Percentiles rank a stretch among this genome's conserved stretches.
These are phyloP conservation scores for Gasterosteus nipponicus DNA, from an alignment of 2,113 vertebrate species.

Conservation along the genomic window DNA sequence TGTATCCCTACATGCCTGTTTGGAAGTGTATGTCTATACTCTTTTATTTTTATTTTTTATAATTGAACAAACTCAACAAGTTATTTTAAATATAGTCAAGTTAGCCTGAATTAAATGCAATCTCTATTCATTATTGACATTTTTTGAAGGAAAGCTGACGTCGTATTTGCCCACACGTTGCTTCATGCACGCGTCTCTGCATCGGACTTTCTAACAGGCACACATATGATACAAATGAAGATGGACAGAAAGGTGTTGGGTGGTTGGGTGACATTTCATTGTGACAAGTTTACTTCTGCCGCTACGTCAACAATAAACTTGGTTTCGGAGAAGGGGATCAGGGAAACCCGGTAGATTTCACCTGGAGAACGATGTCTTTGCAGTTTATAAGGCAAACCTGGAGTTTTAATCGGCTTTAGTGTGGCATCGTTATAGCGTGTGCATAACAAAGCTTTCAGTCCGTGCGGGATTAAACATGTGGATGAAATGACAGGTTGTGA, in stretches of 20 bases:
- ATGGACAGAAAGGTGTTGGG: neutral
- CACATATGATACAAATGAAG: neutral
- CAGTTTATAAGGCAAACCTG: neutral
- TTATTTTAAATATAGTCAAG: conserved; percentile 16
- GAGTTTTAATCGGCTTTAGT: conserved; percentile 13
- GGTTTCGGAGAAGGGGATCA: conserved; percentile 9
- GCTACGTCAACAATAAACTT: neutral
- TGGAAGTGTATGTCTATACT: neutral
- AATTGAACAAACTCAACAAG: conserved; percentile 11
- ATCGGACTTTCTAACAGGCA: neutral
- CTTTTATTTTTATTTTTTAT: conserved; percentile 1
- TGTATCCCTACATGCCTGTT: neutral
- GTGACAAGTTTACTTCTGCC: neutral
- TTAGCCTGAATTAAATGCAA: conserved; percentile 17
- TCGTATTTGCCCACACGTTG: neutral
- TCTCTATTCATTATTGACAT: neutral
- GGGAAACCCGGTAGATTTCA: conserved; percentile 28
- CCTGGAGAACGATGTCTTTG: conserved; percentile 15
- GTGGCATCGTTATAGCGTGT: neutral
- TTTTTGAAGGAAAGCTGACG: neutral
- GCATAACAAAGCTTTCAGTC: conserved; percentile 14
- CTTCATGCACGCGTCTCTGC: neutral
- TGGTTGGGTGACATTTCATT: neutral
- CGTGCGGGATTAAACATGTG: neutral
- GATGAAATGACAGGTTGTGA: neutral